Conservation (phyloP, 2,113 vertebrate species). For the Carassius auratus region DNA sequence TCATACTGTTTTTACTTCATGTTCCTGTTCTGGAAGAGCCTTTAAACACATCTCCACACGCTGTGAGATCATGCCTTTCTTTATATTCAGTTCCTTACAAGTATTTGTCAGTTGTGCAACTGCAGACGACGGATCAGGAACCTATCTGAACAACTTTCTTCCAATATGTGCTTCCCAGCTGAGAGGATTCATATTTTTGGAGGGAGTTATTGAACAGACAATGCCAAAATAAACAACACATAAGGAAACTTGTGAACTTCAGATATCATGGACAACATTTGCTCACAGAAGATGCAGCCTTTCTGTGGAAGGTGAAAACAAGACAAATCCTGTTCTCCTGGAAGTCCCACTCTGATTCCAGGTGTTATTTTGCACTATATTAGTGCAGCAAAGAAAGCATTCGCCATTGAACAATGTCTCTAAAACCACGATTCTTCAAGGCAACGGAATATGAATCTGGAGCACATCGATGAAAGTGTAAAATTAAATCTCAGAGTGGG, state of each 20-base stretch:
- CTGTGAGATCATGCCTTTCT: constrained; percentile 66
- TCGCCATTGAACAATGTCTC: constrained; percentile 89
- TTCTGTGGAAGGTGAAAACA: constrained; percentile 75
- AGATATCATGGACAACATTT: constrained; percentile 9
- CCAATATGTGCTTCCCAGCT: constrained; percentile 47
- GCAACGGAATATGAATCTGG: constrained; percentile 45
- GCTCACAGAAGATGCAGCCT: constrained; percentile 64
- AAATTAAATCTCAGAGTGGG: constrained; percentile 23
- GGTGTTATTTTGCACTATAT: constrained; percentile 98
- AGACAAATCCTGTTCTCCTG: constrained; percentile 78
- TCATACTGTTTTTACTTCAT: background rate
- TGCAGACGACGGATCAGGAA: constrained; percentile 16
- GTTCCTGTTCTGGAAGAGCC: constrained; percentile 60
- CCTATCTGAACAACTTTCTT: constrained; percentile 53
- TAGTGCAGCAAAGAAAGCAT: constrained; percentile 98
- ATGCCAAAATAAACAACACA: constrained; percentile 9
- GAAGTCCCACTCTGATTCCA: constrained; percentile 82
- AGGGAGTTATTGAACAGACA: background rate
- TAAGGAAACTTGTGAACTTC: background rate
- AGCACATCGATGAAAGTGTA: constrained; percentile 35
- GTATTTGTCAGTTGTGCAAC: constrained; percentile 27
- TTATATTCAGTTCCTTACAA: constrained; percentile 36
- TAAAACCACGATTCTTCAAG: constrained; percentile 66
- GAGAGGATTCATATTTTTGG: background rate
- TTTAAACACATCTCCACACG: constrained; percentile 59